Base-by-base conservation (phyloP, 64 coral and sea anemone genomes). In the Montipora cactus region DNA sequence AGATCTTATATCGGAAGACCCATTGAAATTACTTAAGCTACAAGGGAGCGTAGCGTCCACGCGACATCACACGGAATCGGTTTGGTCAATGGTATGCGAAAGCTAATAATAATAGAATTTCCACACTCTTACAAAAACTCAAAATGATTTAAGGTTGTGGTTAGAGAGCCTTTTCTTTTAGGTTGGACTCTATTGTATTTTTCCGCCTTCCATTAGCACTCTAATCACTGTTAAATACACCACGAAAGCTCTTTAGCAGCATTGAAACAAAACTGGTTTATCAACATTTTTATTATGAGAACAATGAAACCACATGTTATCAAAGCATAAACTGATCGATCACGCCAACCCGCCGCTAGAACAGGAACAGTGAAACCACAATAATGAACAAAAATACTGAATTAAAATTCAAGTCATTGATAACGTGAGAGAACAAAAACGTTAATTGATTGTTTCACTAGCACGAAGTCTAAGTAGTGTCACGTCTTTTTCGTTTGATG, bases 291-390 rank as follows among this genome's bases (percentile, higher is more conserved):
- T 12, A 44, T 37, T 2, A 45, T 49, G 5, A 78, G 46, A 78
- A 78, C 76, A 78, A 78, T 78, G 16, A 78, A 78, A 49, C 76
- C 76, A 78, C 76, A 78, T 78, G 76, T 78, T 78, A 78, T 19
- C 76, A 49, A 1, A 78, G 47, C 19, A 13, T 14, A n/a, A 78
- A 50, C 76, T 5, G 61, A 49, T 49, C 76, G 15, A 78, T 78
- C 44, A 48, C 76, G 47, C 76, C 44, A 48, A 16, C 47, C 8
- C 45, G 19, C 76, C 45, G 5, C 49, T 37, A 49, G 11, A 45
- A 76, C 23, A 45, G 69, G 69, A 73, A 46, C 25, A 76, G 6
- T 76, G 74, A 76, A 76, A 76, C 74, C 25, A 46, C 25, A 76
- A 37, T 11, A 76, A 57, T 11, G 53, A 8, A 57, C 6, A 76